Evolutionary conservation across 1,140 invertebrate genomes (phyloP), one percentile per base, ranked within the genome.

Genomic region (Monochamus saltuarius): DNA sequence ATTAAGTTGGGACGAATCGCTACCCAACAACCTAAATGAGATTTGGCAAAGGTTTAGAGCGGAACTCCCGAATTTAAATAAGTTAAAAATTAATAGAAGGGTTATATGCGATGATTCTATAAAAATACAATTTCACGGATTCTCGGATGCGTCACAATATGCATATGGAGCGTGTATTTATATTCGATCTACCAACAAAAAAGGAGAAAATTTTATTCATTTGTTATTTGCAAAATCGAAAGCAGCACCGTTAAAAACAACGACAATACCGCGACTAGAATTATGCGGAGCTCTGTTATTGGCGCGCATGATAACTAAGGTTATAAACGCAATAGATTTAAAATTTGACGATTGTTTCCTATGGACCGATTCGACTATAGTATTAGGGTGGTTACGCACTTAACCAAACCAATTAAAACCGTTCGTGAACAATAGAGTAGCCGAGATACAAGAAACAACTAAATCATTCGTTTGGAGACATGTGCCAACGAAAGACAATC

Each of bases 221-320:
- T 40, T 77, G 62, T 55, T 79, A 69, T 11, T 75, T 75, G 57
- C 80, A 73, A 71, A 71, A 61, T 35, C 64, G 1, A 64, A 56
- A 45, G 68, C 71, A 19, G 66, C 66, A 17, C 70, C 70, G 10
- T 4, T 72, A 29, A 66, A 67, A 56, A 55, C 53, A 34, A 7
- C 59, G n/a, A 59, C 58, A 0, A 65, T 71, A 40, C 68, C 70
- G 61, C 46, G 34, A n/a, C n/a, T n/a, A n/a, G n/a, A n/a, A n/a
- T n/a, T n/a, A n/a, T n/a, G n/a, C n/a, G n/a, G n/a, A n/a, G 59
- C 64, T 8, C 9, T 67, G 17, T 16, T 67, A n/a, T 59, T 64
- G 42, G 36, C 61, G 17, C 16, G 34, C 38, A 56, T 66, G 22
- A 46, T 50, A 16, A 56, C 55, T 7, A 65, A 34, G n/a, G n/a